These are phyloP conservation scores for Monoplex corrugatus DNA, from an alignment of 2,888 invertebrate genomes.

Conservation along the genomic window DNA sequence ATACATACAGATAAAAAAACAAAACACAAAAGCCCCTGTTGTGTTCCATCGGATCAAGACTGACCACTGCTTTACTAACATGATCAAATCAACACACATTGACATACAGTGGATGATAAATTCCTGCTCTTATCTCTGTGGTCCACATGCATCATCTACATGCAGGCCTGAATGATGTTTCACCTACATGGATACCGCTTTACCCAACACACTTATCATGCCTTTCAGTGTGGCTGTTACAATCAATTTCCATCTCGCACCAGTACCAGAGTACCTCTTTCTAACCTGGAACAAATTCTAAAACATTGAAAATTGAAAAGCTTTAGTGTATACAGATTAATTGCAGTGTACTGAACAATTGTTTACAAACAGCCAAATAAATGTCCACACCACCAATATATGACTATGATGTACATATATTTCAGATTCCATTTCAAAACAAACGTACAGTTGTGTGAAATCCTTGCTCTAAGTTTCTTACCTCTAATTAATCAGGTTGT, in stretches of 20 bases:
- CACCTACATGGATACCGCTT: neutral
- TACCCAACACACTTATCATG: neutral
- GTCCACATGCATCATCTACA: neutral
- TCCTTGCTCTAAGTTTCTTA: neutral
- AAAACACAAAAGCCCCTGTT: neutral
- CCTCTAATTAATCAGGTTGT: neutral
- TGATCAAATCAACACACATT: neutral
- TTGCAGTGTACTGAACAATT: conserved; percentile 33
- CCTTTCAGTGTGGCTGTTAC: neutral
- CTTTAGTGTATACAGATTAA: conserved; percentile 34
- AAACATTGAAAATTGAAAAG: conserved; percentile 23
- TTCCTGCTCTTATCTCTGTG: neutral
- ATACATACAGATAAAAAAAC: no score
- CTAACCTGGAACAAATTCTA: conserved; percentile 35
- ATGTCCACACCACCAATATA: conserved; percentile 40
- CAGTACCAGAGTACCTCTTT: conserved; percentile 6
- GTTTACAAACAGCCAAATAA: conserved; percentile 19
- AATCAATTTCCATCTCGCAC: neutral
- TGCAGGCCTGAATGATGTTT: conserved; percentile 3
- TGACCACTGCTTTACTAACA: conserved; percentile 29
- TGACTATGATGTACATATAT: conserved; percentile 39
- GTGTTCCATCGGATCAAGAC: conserved; percentile 30
- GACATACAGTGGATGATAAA: neutral
- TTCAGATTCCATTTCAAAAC: conserved; percentile 13
- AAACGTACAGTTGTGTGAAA: neutral